phyloP scores from a whole-genome alignment of 1,140 invertebrate genomes.

The Drosophila burlai region DNA sequence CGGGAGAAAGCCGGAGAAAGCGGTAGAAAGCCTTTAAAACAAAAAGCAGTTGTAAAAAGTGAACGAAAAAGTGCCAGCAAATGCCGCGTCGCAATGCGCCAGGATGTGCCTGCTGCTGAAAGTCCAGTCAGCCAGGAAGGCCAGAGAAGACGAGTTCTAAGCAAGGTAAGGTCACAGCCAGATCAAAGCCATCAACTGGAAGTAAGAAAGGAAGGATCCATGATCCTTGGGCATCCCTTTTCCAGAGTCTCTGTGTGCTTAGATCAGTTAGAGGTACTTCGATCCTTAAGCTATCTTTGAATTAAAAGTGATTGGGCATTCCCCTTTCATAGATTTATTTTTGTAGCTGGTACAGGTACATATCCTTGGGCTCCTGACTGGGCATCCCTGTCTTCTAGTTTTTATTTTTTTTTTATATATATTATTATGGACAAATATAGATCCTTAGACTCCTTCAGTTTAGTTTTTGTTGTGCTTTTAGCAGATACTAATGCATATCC shows the following conservation, averaged over 20 bases:
- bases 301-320: not conserved
- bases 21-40: constrained; percentile 9
- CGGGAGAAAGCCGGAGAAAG: constrained; percentile 22
- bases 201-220: too few species aligned
- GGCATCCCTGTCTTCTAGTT: not conserved
- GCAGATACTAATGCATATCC: not conserved
- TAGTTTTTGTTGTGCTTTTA: too few species aligned
- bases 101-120: constrained; percentile 18
- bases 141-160: not conserved
- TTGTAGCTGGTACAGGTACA: not conserved
- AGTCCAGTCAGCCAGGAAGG: constrained; percentile 2
- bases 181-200: not conserved
- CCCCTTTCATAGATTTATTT: not conserved
- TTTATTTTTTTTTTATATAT: not conserved
- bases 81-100: constrained; percentile 19
- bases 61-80: not conserved
- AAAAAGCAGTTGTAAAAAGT: not conserved
- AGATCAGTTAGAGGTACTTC: not conserved
- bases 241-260: too few species aligned
- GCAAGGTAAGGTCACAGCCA: constrained; percentile 11
- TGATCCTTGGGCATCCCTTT: not conserved
- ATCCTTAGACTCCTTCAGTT: not conserved
- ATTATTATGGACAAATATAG: not conserved
- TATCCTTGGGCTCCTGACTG: not conserved
- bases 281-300: not conserved